These are phyloP conservation scores for Phyllopteryx taeniolatus DNA, from an alignment of 2,113 vertebrate species.

Conservation along the genomic window DNA sequence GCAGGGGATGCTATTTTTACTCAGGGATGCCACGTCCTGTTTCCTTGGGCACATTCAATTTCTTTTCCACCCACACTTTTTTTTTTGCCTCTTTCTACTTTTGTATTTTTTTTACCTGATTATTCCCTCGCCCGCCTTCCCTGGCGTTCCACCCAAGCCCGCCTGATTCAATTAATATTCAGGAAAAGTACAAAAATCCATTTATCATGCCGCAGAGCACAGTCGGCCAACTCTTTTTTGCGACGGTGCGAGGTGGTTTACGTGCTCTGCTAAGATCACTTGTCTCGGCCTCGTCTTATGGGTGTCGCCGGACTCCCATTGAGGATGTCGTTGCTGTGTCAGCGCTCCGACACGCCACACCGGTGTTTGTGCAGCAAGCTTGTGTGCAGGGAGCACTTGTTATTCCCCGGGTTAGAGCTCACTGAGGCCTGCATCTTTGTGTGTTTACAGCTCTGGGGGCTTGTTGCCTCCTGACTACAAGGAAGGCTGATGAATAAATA, in stretches of 20 bases:
- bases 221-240: slow-evolving; percentile 44
- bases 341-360: slow-evolving; percentile 41
- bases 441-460: slow-evolving; percentile 77
- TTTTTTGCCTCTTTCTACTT: slow-evolving; percentile 4
- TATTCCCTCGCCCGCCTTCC: slow-evolving; percentile 45
- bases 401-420: slow-evolving; percentile 74
- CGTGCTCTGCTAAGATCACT: slow-evolving; percentile 19
- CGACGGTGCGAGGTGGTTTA: slow-evolving; percentile 45
- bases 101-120: slow-evolving; percentile 28
- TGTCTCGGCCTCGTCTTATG: slow-evolving; percentile 23
- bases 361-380: slow-evolving; percentile 42
- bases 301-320: slow-evolving; percentile 19
- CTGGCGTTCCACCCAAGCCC: slow-evolving; percentile 41
- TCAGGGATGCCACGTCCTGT: slow-evolving; percentile 55
- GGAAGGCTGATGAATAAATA: slow-evolving; percentile 79
- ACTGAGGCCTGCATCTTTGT: slow-evolving; percentile 57
- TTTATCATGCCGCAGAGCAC: slow-evolving; percentile 69
- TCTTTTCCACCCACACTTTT: background rate
- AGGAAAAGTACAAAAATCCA: slow-evolving; percentile 67
- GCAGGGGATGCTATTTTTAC: slow-evolving; percentile 70
- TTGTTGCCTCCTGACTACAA: slow-evolving; percentile 75
- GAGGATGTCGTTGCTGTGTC: slow-evolving; percentile 41
- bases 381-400: slow-evolving; percentile 66
- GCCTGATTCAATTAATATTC: slow-evolving; percentile 67
- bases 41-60: slow-evolving; percentile 57